A percentile compares a stretch with the other conserved stretches of the same genome.
phyloP scores from a whole-genome alignment of 2,888 invertebrate genomes.

The Nudaria mundana region DNA sequence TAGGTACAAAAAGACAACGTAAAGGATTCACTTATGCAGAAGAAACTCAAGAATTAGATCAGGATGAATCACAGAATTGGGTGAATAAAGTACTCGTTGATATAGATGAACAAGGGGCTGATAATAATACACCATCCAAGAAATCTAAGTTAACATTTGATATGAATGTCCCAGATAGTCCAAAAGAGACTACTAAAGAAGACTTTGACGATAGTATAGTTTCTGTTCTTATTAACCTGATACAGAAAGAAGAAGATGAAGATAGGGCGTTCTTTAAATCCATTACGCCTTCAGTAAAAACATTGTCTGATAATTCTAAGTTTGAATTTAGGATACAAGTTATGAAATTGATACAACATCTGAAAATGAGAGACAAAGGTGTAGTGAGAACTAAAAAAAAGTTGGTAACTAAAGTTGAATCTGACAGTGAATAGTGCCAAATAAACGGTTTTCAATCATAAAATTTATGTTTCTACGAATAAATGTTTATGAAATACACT shows the following conservation, averaged over 20 bases:
- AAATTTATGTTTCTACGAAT: too few species aligned
- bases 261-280: conserved; percentile 64
- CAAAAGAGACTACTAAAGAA: conserved; percentile 20
- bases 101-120: conserved; percentile 30
- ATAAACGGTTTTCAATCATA: background rate
- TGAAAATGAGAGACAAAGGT: conserved; percentile 39
- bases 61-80: conserved; percentile 43
- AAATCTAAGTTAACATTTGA: conserved; percentile 30
- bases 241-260: conserved; percentile 62
- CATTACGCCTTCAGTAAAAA: conserved; percentile 55
- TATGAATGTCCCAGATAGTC: background rate
- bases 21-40: conserved; percentile 21
- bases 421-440: conserved; percentile 20
- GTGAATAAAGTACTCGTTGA: conserved; percentile 45
- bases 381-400: conserved; percentile 23
- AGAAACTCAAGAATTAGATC: conserved; percentile 26
- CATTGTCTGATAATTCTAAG: conserved; percentile 47
- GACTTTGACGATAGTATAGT: conserved; percentile 39
- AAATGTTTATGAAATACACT: too few species aligned
- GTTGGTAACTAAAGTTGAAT: conserved; percentile 21
- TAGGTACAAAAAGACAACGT: conserved; percentile 8
- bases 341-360: conserved; percentile 48
- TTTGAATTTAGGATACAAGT: conserved; percentile 58
- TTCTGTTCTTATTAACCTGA: conserved; percentile 45
- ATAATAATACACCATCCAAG: conserved; percentile 25